phyloP scores from a whole-genome alignment of 2,797 vertebrate species.

The Phaenicophaeus curvirostris region DNA sequence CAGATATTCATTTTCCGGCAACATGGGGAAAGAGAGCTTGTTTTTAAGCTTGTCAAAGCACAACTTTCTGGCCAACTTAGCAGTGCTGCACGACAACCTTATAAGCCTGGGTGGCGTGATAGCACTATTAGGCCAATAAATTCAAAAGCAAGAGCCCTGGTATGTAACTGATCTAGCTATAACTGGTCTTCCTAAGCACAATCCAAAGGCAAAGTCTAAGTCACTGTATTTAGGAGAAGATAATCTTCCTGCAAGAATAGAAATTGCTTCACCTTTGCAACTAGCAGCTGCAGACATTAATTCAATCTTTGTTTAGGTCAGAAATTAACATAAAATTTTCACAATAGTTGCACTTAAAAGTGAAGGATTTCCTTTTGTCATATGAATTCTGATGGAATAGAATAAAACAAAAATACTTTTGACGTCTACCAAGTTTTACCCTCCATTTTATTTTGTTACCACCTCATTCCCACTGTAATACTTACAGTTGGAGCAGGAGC shows the following conservation, averaged over 20 bases:
- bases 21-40: not conserved
- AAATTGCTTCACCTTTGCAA: not conserved
- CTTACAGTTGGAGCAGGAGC: constrained; percentile 89
- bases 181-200: not conserved
- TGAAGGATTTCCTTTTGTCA: not conserved
- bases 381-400: not conserved
- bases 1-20: not conserved
- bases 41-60: not conserved
- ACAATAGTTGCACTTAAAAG: not conserved
- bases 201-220: not conserved
- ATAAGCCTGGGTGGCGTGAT: not conserved
- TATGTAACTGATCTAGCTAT: not conserved
- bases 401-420: not conserved
- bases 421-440: not conserved
- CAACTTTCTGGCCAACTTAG: not conserved
- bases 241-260: not conserved
- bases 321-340: not conserved
- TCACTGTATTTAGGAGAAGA: not conserved
- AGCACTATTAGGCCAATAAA: not conserved
- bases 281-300: not conserved
- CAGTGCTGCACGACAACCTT: not conserved
- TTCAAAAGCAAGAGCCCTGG: not conserved
- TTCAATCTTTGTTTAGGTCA: not conserved
- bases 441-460: not conserved
- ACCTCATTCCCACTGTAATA: not conserved